Conservation (phyloP, 2,888 invertebrate genomes). For the Dolichomitus sp. region DNA sequence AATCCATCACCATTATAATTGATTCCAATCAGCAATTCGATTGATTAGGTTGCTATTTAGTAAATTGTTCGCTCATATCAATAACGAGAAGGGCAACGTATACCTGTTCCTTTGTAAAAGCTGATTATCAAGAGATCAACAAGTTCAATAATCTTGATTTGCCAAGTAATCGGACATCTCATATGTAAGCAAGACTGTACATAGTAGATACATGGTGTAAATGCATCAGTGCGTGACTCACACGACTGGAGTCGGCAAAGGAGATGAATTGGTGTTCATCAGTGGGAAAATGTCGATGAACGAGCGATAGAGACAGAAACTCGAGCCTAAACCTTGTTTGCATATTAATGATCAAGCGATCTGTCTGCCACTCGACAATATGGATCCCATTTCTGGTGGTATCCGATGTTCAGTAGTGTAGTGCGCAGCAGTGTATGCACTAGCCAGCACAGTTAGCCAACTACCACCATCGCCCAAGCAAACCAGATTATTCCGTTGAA, state of each 20-base stretch:
- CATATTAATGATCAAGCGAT: slow-evolving; percentile 73
- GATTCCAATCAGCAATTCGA: not conserved
- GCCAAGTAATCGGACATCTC: not conserved
- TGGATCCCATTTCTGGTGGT: slow-evolving; percentile 64
- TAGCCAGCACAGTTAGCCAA: slow-evolving; percentile 42
- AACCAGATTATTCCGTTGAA: slow-evolving; percentile 47
- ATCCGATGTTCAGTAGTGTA: slow-evolving; percentile 37
- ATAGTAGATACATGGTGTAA: slow-evolving; percentile 23
- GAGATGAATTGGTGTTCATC: slow-evolving; percentile 62
- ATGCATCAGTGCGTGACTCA: slow-evolving; percentile 27
- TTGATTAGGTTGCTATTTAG: not conserved
- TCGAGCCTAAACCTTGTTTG: slow-evolving; percentile 71
- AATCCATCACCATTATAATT: not conserved
- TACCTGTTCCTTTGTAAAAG: not conserved
- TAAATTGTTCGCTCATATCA: not conserved
- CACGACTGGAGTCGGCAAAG: slow-evolving; percentile 13
- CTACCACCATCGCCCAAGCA: slow-evolving; percentile 32
- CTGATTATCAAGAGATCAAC: not conserved
- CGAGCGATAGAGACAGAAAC: slow-evolving; percentile 59
- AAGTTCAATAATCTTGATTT: not conserved
- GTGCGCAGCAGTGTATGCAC: slow-evolving; percentile 23
- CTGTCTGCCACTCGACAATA: slow-evolving; percentile 68
- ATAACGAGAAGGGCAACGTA: not conserved
- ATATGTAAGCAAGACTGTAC: not conserved
- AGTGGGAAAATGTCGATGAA: slow-evolving; percentile 51